phyloP scores from a whole-genome alignment of 2,797 vertebrate species.

The Ptychobarbus kaznakovi region DNA sequence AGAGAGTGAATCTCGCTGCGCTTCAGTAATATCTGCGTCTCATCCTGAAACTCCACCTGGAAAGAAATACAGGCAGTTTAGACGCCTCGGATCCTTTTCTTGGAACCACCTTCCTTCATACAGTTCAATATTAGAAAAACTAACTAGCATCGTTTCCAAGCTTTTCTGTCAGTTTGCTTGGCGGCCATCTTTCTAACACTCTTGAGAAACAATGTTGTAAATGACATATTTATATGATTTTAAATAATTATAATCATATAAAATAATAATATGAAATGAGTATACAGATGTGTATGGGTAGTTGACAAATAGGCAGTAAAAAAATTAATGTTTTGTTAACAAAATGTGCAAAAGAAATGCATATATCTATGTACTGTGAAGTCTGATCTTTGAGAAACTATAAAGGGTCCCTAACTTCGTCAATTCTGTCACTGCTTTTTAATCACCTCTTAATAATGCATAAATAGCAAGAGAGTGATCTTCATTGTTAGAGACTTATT shows the following conservation, averaged over 20 bases:
- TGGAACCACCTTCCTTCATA: background rate
- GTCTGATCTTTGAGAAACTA: no score
- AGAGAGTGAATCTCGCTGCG: slow-evolving; percentile 89
- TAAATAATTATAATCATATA: background rate
- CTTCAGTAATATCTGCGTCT: slow-evolving; percentile 89
- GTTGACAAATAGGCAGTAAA: no score
- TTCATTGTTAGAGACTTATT: no score
- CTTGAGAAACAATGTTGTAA: background rate
- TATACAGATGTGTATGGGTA: background rate
- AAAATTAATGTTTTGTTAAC: no score
- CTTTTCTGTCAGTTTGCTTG: background rate
- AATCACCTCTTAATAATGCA: no score
- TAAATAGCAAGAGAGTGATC: no score
- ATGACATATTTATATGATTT: background rate
- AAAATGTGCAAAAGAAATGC: no score
- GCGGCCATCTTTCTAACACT: background rate
- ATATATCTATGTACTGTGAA: no score
- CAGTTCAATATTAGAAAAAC: background rate
- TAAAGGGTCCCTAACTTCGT: no score
- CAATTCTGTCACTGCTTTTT: no score
- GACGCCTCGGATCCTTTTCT: background rate
- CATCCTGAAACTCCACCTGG: slow-evolving; percentile 97
- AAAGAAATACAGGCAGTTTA: background rate
- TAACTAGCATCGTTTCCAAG: background rate
- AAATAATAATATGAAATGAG: background rate